phyloP scores from a whole-genome alignment of 2,797 vertebrate species.

The Danio tinwini region DNA sequence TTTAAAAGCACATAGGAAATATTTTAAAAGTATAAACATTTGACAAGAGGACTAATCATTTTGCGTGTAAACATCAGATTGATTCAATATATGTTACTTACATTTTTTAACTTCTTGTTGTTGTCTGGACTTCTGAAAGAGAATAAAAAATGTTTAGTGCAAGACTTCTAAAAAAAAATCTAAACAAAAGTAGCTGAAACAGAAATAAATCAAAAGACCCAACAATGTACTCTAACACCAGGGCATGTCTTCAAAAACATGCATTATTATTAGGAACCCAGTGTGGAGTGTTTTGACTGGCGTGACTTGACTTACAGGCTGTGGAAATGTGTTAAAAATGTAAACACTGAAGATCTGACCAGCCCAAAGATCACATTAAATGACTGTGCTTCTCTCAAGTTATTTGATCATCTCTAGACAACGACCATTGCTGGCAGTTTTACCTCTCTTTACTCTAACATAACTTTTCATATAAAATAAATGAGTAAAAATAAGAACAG shows the following conservation, averaged over 20 bases:
- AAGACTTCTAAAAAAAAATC: neutral
- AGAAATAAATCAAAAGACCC: neutral
- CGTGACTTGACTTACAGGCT: neutral
- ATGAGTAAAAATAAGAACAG: neutral
- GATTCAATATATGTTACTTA: constrained; percentile 72
- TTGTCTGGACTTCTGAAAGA: constrained; percentile 76
- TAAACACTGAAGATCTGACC: neutral
- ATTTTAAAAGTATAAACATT: too few species aligned
- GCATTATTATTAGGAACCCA: neutral
- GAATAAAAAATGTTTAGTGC: neutral
- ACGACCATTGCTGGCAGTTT: neutral
- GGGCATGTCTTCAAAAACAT: neutral
- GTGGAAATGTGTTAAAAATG: neutral
- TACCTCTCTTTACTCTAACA: neutral
- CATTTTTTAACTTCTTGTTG: constrained; percentile 86
- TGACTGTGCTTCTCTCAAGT: neutral
- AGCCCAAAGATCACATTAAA: neutral
- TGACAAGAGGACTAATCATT: too few species aligned
- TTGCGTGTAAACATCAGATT: too few species aligned
- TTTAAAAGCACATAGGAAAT: too few species aligned
- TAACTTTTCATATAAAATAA: neutral
- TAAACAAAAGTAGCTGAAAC: neutral
- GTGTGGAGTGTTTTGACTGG: neutral
- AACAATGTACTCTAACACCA: neutral
- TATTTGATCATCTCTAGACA: neutral